Evolutionary conservation across 2,797 vertebrate species (phyloP), one percentile per base, ranked within the genome.

Genomic region (Neosilurus hyrtlii): DNA sequence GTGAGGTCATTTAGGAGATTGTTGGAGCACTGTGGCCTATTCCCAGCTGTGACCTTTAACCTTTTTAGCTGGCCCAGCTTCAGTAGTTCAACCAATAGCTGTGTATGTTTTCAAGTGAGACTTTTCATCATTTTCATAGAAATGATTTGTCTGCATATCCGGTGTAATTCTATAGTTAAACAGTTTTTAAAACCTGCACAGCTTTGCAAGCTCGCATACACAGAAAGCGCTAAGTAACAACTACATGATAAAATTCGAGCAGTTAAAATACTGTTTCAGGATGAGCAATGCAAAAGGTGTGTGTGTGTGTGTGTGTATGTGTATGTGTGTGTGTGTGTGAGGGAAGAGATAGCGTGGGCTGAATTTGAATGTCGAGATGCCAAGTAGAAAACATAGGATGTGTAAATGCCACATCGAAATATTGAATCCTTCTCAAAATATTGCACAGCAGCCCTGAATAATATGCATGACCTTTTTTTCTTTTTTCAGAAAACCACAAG

Each of bases 401-500:
- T 89, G 86, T 88, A 89, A 89, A 91, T 91, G 90, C 90, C 90
- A 90, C 79, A 51, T 70, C 78, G 83, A 89, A 87, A 86, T 87
- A 87, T 73, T 83, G 87, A 78, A 86, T 88, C 84, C 85, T 79
- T 67, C 82, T 63, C 81, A 89, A 84, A 85, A 84, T 86, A 86
- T 86, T 81, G 85, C 83, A 84, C 52, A 65, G 76, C 52, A 65
- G 76, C 75, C 68, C 85, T 86, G 80, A 84, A 86, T 87, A 84
- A 85, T 82, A 86, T 83, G 67, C 74, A 73, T 84, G 85, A 82
- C 82, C 79, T 81, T 87, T 83, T 84, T 82, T 79, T 49, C 35
- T n/a, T 86, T 82, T 85, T 84, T 80, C 71, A 83, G 63, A 83
- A 94, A 97, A 93, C 97, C 96, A 96, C 96, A 97, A 92, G 92